These are phyloP conservation scores for Podarcis cretensis DNA, from an alignment of 2,113 vertebrate species.

Conservation along the genomic window DNA sequence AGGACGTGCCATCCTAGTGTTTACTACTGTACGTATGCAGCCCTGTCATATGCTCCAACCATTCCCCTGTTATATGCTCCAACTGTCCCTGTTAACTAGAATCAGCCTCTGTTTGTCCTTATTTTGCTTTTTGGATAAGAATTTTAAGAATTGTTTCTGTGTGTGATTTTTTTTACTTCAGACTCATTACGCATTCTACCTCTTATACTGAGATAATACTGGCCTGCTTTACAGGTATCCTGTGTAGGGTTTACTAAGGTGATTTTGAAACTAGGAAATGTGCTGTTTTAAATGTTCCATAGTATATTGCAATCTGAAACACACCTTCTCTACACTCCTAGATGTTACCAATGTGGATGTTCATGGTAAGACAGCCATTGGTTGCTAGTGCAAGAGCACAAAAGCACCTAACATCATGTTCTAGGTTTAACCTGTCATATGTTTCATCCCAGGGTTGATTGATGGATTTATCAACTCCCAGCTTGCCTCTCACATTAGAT, in stretches of 20 bases:
- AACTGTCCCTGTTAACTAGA: too few relatives aligned
- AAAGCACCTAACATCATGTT: neutral
- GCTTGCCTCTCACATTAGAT: slow-evolving; percentile 11
- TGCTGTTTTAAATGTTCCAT: neutral
- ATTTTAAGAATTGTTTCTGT: too few relatives aligned
- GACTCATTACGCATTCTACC: too few relatives aligned
- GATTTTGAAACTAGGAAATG: neutral
- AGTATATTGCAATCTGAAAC: neutral
- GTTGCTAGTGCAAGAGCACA: neutral
- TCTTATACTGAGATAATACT: too few relatives aligned
- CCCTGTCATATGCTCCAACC: too few relatives aligned
- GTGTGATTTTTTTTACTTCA: too few relatives aligned
- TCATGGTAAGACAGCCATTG: neutral
- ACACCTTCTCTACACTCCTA: neutral
- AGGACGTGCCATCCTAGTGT: too few relatives aligned
- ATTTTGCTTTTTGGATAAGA: too few relatives aligned
- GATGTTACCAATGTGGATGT: neutral
- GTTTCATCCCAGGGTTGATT: neutral
- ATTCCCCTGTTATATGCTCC: too few relatives aligned
- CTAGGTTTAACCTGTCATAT: neutral
- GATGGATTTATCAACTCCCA: neutral
- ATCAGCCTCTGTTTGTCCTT: too few relatives aligned
- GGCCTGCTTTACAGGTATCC: neutral
- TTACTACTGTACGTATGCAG: too few relatives aligned
- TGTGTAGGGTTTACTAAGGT: neutral